Base-by-base conservation (phyloP, 2,797 vertebrate species). In the Thalassophryne amazonica region DNA sequence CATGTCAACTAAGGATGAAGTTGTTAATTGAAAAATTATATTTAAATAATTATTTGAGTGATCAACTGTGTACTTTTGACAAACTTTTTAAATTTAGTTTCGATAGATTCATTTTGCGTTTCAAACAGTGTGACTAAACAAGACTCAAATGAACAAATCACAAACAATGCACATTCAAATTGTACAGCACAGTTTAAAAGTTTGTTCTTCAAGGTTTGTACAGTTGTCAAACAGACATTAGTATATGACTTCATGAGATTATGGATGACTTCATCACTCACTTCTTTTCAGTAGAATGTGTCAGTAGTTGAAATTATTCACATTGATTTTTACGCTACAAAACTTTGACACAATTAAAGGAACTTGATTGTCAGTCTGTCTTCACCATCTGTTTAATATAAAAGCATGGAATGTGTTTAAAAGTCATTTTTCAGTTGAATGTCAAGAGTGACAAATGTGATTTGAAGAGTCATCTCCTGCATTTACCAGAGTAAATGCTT, bases 361-460 rank as follows among this genome's bases (percentile, higher is more conserved):
- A 13, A 24, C 19, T 48, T 48, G 45, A 60, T 75, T 56, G 43
- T 60, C 19, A 66, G 59, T 33, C 50, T 41, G 67, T 39, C 53
- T 53, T 63, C 55, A 41, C 49, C n/a, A n/a, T 55, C 42, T 41
- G 52, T 64, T 69, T 64, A 66, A 62, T 57, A 50, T 38, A 37
- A 27, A 23, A 66, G 72, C n/a, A 58, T 48, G 37, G 24, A 29
- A 51, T 31, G 34, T 36, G 35, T 55, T 35, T 36, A 66, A 76
- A 69, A 73, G 25, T 52, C 46, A 60, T 18, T 48, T 51, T 7
- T 13, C 28, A 40, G 52, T 24, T 73, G 57, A 86, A 85, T 82
- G 82, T 84, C 83, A 78, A 64, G 73, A 76, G 76, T 80, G 82
- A 85, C 69, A 66, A 81, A 87, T 81, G 71, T 50, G 66, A 81